Evolutionary conservation across 1,140 invertebrate genomes (phyloP).

Genomic region (Trichogramma pretiosum): DNA sequence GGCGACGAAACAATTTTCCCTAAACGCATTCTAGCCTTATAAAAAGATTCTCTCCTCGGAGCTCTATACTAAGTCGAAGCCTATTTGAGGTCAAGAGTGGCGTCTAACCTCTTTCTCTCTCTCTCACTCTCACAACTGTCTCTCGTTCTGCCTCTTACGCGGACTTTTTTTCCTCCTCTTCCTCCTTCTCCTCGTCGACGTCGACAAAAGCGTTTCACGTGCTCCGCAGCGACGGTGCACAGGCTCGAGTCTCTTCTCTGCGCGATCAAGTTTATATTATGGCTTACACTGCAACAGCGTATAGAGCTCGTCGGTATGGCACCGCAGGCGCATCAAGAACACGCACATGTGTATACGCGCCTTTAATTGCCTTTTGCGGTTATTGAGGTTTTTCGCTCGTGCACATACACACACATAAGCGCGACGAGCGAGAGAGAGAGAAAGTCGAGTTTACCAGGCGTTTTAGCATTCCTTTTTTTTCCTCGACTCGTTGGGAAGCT

Average conservation of each 20-base stretch:
- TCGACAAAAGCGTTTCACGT: too few species aligned
- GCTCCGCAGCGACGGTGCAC: too few species aligned
- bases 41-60: too few species aligned
- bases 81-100: conserved; percentile 9
- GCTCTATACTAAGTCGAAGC: too few species aligned
- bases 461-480: not conserved
- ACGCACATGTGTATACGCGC: not conserved
- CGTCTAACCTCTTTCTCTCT: not conserved
- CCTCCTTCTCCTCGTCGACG: too few species aligned
- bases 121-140: not conserved
- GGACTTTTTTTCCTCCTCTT: too few species aligned
- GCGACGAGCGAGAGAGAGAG: conserved; percentile 2
- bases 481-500: too few species aligned
- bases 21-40: too few species aligned
- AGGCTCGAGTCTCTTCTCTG: not conserved
- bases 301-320: too few species aligned
- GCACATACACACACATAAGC: not conserved
- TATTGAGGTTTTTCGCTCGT: conserved; percentile 7
- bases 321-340: not conserved
- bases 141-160: too few species aligned
- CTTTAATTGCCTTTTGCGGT: conserved; percentile 16
- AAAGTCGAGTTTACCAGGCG: conserved; percentile 1
- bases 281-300: not conserved
- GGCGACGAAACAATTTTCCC: too few species aligned
- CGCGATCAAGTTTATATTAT: conserved; percentile 15